Evolutionary conservation across 2,113 vertebrate species (phyloP).

Genomic region (Nasalis larvatus): DNA sequence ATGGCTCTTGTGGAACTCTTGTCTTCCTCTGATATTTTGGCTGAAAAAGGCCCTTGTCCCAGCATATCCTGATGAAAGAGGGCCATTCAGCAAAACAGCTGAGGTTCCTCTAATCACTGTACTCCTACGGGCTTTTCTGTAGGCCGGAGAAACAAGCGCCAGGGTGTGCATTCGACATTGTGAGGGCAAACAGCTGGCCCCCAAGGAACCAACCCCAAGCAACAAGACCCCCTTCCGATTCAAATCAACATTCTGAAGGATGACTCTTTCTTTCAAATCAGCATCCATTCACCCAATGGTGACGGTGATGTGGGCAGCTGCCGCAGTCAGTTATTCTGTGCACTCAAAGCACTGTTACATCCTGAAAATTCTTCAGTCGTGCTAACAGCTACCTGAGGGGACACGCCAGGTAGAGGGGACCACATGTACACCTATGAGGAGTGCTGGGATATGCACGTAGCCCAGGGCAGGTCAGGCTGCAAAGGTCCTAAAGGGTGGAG

Average conservation of each 20-base stretch:
- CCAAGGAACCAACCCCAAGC: background rate
- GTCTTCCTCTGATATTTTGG: constrained; percentile 61
- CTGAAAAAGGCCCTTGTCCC: constrained; percentile 73
- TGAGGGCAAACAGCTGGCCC: constrained; percentile 23
- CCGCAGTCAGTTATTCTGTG: rapidly evolving
- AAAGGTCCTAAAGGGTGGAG: background rate
- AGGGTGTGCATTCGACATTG: background rate
- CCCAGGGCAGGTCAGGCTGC: background rate
- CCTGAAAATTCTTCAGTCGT: background rate
- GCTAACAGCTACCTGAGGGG: background rate
- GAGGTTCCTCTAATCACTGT: constrained; percentile 44
- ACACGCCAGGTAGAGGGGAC: background rate
- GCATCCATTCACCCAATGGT: background rate
- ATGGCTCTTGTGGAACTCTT: constrained; percentile 28
- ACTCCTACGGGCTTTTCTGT: constrained; percentile 57
- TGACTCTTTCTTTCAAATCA: background rate
- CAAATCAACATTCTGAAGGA: background rate
- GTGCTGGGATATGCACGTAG: background rate
- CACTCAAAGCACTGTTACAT: background rate
- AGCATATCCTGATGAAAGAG: constrained; percentile 63
- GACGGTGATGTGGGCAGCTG: background rate
- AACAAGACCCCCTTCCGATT: background rate
- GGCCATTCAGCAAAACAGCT: constrained; percentile 68
- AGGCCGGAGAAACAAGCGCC: background rate
- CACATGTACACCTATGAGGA: rapidly evolving